Percentiles rank a stretch among this genome's conserved stretches.
Evolutionary conservation across 1,140 invertebrate species (phyloP).

Genomic region (Calephelis virginiensis): DNA sequence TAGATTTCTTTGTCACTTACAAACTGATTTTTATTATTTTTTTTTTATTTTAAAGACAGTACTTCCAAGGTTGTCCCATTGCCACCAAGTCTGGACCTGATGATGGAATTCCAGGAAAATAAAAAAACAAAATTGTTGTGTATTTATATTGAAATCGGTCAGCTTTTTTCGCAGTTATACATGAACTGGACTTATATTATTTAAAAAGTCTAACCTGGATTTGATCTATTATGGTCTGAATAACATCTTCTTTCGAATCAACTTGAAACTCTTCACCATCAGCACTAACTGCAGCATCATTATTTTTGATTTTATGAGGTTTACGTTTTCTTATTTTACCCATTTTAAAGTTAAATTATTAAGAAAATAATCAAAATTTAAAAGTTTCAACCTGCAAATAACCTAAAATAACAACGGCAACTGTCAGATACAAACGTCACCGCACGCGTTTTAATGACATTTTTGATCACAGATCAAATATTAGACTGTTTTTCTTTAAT

Average conservation of each 20-base stretch:
- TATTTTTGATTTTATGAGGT: conserved; percentile 35
- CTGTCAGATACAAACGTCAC: neutral
- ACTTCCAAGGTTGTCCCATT: no score
- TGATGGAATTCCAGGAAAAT: no score
- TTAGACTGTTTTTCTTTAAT: no score
- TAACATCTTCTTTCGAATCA: conserved; percentile 60
- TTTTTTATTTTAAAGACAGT: no score
- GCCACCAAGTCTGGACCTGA: no score
- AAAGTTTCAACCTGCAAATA: neutral
- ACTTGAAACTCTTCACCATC: conserved; percentile 51
- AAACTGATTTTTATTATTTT: no score
- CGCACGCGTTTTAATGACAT: neutral
- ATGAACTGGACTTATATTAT: no score
- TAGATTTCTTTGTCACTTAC: no score
- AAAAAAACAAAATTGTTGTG: no score
- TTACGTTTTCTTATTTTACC: conserved; percentile 64
- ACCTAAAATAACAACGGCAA: conserved; percentile 9
- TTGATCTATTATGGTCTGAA: conserved; percentile 71
- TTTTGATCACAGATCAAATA: neutral
- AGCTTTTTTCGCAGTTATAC: no score
- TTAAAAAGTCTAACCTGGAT: conserved; percentile 52
- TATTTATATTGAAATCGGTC: no score
- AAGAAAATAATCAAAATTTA: neutral
- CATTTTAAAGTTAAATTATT: conserved; percentile 39
- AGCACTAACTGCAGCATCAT: conserved; percentile 26